Conservation (phyloP, 2,113 vertebrate genomes). For the Malurus alboscapulatus region DNA sequence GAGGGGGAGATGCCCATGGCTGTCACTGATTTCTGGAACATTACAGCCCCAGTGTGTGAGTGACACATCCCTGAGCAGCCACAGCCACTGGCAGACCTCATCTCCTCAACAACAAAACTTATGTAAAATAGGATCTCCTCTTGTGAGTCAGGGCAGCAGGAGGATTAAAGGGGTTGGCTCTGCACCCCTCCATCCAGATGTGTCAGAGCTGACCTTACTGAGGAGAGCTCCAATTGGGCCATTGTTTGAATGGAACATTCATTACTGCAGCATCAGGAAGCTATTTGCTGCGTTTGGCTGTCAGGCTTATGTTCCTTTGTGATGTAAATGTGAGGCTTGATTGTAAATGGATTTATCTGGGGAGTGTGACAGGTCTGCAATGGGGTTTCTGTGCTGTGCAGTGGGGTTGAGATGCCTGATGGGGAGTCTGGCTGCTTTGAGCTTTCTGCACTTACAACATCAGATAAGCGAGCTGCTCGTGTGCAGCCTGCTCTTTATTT, state of each 20-base stretch:
- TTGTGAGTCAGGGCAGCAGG: background rate
- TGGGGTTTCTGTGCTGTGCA: background rate
- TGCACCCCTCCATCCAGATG: background rate
- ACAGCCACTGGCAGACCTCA: background rate
- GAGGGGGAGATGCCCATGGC: background rate
- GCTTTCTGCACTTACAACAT: background rate
- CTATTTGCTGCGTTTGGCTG: background rate
- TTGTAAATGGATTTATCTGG: background rate
- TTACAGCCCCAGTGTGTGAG: background rate
- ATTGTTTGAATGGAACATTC: background rate
- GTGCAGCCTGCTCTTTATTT: constrained; percentile 1
- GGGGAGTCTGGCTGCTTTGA: background rate
- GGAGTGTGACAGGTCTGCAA: background rate
- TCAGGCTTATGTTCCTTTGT: background rate
- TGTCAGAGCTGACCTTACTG: background rate
- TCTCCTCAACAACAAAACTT: background rate
- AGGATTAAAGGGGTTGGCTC: background rate
- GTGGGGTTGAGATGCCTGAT: background rate
- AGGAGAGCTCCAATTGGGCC: background rate
- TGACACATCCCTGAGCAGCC: background rate
- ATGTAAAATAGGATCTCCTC: background rate
- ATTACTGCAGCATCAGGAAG: constrained; percentile 7
- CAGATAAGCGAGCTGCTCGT: background rate
- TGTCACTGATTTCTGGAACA: background rate
- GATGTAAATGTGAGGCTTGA: background rate